Evolutionary conservation across 1,140 invertebrate genomes (phyloP).

Genomic region (Zaprionus capensis): DNA sequence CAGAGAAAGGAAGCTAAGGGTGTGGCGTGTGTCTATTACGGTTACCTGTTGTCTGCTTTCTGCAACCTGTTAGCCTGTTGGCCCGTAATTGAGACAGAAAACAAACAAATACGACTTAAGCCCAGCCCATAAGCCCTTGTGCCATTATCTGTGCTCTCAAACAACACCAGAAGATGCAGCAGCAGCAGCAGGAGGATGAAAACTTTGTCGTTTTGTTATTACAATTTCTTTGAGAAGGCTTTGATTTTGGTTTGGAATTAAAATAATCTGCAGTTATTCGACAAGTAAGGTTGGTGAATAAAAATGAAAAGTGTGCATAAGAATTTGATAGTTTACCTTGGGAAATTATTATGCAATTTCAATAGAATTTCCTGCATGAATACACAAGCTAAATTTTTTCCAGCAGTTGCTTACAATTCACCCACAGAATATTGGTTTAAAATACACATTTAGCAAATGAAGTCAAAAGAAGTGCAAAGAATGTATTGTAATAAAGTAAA

Average conservation of each 20-base stretch:
- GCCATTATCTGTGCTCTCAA: slow-evolving; percentile 12
- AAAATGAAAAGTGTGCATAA: neutral
- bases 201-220: slow-evolving; percentile 6
- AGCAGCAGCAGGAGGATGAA: neutral
- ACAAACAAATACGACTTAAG: slow-evolving; percentile 33
- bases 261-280: slow-evolving; percentile 9
- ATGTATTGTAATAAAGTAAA: neutral
- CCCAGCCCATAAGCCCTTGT: slow-evolving; percentile 16
- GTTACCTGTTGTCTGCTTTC: neutral
- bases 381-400: no score
- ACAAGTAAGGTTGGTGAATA: neutral
- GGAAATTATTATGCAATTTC: no score
- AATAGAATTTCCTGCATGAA: no score
- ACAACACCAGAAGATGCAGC: neutral
- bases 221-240: neutral
- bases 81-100: slow-evolving; percentile 38
- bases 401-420: no score
- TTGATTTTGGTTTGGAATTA: neutral
- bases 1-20: neutral
- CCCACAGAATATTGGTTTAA: neutral
- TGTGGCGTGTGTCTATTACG: slow-evolving; percentile 1
- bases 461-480: neutral
- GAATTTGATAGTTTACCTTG: no score
- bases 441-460: neutral
- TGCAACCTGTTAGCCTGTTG: slow-evolving; percentile 18